Conservation (phyloP, 2,888 invertebrate species). For the Aspidiotus destructor region DNA sequence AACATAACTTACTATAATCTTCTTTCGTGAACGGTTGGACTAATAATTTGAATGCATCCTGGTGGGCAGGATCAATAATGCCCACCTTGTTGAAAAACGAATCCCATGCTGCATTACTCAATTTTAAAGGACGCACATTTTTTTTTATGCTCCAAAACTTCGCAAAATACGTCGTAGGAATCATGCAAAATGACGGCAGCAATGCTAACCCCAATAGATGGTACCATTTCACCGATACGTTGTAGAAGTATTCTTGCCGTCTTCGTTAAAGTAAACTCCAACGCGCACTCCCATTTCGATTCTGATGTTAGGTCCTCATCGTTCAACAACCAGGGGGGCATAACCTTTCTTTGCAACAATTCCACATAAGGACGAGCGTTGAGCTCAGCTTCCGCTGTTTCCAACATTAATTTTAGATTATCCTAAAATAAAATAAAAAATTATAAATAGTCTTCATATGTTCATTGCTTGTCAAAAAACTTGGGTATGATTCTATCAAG, state of each 20-base stretch:
- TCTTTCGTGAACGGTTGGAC: slow-evolving; percentile 1
- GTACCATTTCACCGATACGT: neutral
- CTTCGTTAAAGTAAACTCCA: neutral
- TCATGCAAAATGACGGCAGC: neutral
- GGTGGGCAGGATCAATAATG: slow-evolving; percentile 3
- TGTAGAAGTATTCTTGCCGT: neutral
- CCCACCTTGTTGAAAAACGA: neutral
- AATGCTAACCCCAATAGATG: neutral
- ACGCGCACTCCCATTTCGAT: neutral
- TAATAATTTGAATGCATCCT: slow-evolving; percentile 3
- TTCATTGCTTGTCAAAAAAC: neutral
- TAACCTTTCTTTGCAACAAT: neutral
- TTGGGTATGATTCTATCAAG: neutral
- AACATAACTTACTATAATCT: slow-evolving; percentile 12
- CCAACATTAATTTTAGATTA: neutral
- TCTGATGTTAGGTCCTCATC: neutral
- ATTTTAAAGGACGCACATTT: slow-evolving; percentile 1
- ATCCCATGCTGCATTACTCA: neutral
- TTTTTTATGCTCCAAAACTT: slow-evolving; percentile 6
- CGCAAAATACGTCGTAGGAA: neutral
- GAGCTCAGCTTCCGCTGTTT: neutral
- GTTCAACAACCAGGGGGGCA: neutral
- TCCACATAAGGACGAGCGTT: neutral
- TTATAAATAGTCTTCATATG: neutral
- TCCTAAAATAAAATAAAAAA: neutral